A percentile compares a stretch with the other conserved stretches of the same genome.
phyloP scores from a whole-genome alignment of 1,140 invertebrate genomes.

The Ceratitis capitata region DNA sequence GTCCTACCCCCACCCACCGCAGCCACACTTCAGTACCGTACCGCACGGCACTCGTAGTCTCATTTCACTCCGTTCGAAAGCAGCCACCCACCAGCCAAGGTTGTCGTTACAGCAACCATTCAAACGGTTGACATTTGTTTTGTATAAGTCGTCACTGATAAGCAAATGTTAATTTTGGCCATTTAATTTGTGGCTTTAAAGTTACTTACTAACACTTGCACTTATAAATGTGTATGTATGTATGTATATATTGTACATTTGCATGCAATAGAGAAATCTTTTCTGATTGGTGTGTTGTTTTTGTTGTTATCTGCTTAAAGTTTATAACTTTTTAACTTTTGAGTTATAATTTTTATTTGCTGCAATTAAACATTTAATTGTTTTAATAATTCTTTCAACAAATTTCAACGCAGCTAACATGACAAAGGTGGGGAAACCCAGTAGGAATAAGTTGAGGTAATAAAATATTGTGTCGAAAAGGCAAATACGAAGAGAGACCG shows the following conservation, averaged over 20 bases:
- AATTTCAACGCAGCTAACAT: too few relatives aligned
- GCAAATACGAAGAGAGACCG: too few relatives aligned
- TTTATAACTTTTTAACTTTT: constrained; percentile 7
- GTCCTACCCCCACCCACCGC: neutral
- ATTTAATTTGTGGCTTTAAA: constrained; percentile 21
- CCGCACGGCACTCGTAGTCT: too few relatives aligned
- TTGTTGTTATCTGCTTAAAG: neutral
- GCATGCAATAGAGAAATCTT: too few relatives aligned
- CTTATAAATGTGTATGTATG: neutral
- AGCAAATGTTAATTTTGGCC: constrained; percentile 28
- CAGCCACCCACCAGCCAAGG: neutral
- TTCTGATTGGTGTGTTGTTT: too few relatives aligned
- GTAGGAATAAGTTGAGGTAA: neutral
- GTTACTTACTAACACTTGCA: neutral
- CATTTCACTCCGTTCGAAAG: neutral
- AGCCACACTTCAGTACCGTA: too few relatives aligned
- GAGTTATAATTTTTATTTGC: constrained; percentile 2
- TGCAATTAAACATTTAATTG: neutral
- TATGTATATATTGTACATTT: neutral
- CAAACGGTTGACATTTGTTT: constrained; percentile 11
- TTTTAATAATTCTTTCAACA: neutral
- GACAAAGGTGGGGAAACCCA: neutral
- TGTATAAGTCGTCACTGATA: constrained; percentile 20
- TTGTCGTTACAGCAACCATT: neutral
- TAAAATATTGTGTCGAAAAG: too few relatives aligned